phyloP scores from a whole-genome alignment of 2,797 vertebrate genomes.

The Mallotus villosus region DNA sequence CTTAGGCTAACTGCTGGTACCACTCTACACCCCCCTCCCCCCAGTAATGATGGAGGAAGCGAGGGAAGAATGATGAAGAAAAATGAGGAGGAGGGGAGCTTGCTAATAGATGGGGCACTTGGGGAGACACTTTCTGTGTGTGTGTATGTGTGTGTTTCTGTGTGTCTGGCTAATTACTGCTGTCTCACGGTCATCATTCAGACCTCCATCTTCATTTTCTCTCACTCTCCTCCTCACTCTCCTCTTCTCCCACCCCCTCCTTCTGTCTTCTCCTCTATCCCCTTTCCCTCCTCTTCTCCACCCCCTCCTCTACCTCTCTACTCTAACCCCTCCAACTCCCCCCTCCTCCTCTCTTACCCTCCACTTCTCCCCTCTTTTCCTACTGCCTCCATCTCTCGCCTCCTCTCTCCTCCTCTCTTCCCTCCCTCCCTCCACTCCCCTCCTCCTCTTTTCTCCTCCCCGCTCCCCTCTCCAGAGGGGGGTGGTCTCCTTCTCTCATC shows the following conservation, averaged over 20 bases:
- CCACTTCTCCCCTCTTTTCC: neutral
- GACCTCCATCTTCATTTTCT: constrained; percentile 8
- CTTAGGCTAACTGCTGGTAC: constrained; percentile 25
- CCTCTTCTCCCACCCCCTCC: neutral
- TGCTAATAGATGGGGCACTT: neutral
- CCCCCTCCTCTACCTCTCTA: too few species aligned
- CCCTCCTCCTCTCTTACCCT: too few species aligned
- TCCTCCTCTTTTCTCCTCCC: constrained; percentile 13
- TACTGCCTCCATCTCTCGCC: too few species aligned
- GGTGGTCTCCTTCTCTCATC: constrained; percentile 55
- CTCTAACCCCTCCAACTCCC: too few species aligned
- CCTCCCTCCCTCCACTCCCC: too few species aligned
- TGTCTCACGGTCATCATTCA: constrained; percentile 57
- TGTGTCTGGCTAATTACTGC: constrained; percentile 45
- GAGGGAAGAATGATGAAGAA: neutral
- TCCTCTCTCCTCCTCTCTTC: too few species aligned
- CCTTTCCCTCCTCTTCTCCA: constrained; percentile 40
- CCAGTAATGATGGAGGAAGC: neutral
- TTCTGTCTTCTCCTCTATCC: constrained; percentile 43
- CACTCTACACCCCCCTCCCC: constrained; percentile 4
- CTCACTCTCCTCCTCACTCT: too few species aligned
- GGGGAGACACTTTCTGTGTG: neutral
- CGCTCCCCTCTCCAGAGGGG: constrained; percentile 5
- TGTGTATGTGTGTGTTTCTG: too few species aligned
- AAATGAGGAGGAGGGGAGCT: neutral